Base-by-base conservation (phyloP, 2,888 invertebrate genomes). In the Melanostoma mellinum region DNA sequence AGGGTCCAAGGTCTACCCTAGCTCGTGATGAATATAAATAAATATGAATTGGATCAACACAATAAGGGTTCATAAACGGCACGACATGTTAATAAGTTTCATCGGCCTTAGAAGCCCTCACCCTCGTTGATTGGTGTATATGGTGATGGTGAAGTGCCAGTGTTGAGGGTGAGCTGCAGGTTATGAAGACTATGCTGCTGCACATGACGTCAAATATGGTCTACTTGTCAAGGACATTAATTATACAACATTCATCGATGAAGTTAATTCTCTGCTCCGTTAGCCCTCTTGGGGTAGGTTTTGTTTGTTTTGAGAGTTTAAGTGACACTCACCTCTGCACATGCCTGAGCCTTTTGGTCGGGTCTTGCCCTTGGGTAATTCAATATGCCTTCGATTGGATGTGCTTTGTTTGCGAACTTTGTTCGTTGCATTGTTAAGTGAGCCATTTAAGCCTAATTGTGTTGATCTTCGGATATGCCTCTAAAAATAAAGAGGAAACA, bases 21-120 rank as follows among this genome's bases (percentile, higher is more conserved):
- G 58, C 73, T 50, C 69, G 74, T 10, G 53, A 5, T 10, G 20
- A 44, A 63, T 32, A 71, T 79, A 55, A 73, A 82, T 60, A 69
- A 77, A 68, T 65, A 73, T 77, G 73, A 77, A 82, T 69, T 77
- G 77, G 42, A 69, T 58, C 68, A 46, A 63, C 56, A 56, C 30
- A 55, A 73, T 68, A 73, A 78, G 78, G 77, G 82, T 73, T 73
- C 73, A 58, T 68, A 76, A 81, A 61, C 68, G 53, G 76, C 52
- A 65, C 48, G 67, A 56, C 72, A 76, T 76, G 76, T 72, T 81
- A 76, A 81, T 75, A 67, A 67, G 50, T 38, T 38, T 48, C 48
- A 48, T 61, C n/a, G 38, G 38, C 72, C 67, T 46, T 55, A 35
- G 35, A 33, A 10, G 3, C 20, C 36, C 20, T 6, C 38, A 30